These are phyloP conservation scores for Phyllostomus discolor DNA, from an alignment of 2,113 vertebrate genomes.

Conservation along the genomic window DNA sequence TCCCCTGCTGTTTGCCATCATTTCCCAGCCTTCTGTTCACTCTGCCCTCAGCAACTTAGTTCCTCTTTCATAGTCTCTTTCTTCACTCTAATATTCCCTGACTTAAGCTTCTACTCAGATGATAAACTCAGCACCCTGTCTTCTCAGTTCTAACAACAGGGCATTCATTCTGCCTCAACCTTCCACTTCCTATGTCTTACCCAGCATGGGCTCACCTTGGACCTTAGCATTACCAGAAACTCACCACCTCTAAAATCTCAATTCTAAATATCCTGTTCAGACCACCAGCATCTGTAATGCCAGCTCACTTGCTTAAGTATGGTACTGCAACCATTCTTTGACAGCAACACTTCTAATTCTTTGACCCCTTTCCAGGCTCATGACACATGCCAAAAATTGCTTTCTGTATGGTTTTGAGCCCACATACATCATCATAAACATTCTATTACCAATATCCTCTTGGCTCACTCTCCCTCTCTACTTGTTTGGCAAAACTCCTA, in stretches of 20 bases:
- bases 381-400: neutral
- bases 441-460: neutral
- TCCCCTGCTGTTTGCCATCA: neutral
- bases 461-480: neutral
- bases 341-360: neutral
- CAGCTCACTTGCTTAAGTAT: neutral
- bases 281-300: neutral
- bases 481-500: neutral
- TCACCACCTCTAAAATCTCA: neutral
- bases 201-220: neutral
- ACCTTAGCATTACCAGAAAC: neutral
- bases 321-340: neutral
- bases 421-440: neutral
- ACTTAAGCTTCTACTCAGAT: neutral
- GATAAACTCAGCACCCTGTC: neutral
- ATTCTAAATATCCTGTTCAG: neutral
- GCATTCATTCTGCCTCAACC: neutral
- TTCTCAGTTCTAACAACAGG: neutral
- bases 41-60: neutral
- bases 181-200: neutral
- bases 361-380: neutral
- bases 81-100: neutral
- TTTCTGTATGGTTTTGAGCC: conserved; percentile 4
- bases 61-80: neutral
- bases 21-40: neutral